phyloP scores from a whole-genome alignment of 2,888 invertebrate species.

The Drosophila buzzatii region DNA sequence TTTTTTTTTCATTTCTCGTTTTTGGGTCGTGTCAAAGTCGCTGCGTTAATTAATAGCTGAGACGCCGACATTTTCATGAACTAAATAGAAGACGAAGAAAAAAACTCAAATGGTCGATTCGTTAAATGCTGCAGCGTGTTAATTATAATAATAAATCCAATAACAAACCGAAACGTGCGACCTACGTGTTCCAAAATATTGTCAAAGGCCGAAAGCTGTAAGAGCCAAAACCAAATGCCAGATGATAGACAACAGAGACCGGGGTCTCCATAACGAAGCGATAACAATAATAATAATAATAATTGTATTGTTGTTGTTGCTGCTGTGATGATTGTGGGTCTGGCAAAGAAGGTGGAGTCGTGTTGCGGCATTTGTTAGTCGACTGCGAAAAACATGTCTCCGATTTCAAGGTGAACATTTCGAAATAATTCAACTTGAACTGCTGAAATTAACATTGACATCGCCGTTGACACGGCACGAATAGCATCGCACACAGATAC shows the following conservation, averaged over 20 bases:
- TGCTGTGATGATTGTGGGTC: constrained; percentile 46
- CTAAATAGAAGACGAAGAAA: neutral
- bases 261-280: constrained; percentile 25
- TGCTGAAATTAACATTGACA: constrained; percentile 79
- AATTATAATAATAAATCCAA: constrained; percentile 76
- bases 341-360: constrained; percentile 62
- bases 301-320: constrained; percentile 21
- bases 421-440: constrained; percentile 82
- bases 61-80: constrained; percentile 16
- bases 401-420: constrained; percentile 79
- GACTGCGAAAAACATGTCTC: constrained; percentile 62
- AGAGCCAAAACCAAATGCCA: constrained; percentile 42
- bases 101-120: constrained; percentile 17
- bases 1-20: constrained; percentile 25
- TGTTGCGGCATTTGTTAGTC: constrained; percentile 56
- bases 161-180: constrained; percentile 72
- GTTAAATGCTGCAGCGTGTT: constrained; percentile 61
- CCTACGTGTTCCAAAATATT: constrained; percentile 74
- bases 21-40: constrained; percentile 48
- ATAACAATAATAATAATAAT: constrained; percentile 49
- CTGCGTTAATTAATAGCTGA: constrained; percentile 44
- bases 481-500: constrained; percentile 19
- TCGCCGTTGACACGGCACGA: constrained; percentile 61
- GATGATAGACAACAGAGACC: constrained; percentile 30
- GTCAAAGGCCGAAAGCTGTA: constrained; percentile 64